phyloP scores from a whole-genome alignment of 2,113 vertebrate species.

The Aphyosemion australe region DNA sequence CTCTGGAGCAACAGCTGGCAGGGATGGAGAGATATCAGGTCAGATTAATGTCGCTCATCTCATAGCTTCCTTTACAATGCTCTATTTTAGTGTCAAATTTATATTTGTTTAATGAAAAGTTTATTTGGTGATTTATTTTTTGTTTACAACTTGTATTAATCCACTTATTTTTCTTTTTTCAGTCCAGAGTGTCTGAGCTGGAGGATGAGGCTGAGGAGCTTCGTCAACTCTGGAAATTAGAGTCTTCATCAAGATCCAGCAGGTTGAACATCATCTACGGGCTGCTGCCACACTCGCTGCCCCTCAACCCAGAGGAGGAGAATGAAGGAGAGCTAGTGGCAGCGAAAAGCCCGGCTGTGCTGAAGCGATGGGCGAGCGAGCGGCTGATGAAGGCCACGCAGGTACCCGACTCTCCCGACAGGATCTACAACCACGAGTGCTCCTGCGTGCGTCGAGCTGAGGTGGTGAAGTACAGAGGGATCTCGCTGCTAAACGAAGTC shows the following conservation, averaged over 20 bases:
- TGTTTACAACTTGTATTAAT: background rate
- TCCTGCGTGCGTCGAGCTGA: conserved; percentile 83
- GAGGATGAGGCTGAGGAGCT: conserved; percentile 89
- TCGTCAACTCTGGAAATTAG: conserved; percentile 79
- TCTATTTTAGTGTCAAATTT: too few species aligned
- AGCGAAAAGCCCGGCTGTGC: conserved; percentile 24
- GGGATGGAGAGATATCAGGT: conserved; percentile 75
- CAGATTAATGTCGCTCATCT: background rate
- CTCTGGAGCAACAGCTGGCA: conserved; percentile 83
- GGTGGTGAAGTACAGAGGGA: conserved; percentile 85
- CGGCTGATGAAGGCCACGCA: conserved; percentile 59
- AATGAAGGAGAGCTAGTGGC: conserved; percentile 37
- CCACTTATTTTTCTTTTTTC: conserved; percentile 2
- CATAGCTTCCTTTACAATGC: too few species aligned
- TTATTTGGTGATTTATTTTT: background rate
- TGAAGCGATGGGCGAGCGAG: conserved; percentile 82
- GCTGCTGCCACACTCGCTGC: conserved; percentile 77
- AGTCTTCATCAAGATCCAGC: conserved; percentile 54
- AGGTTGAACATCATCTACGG: conserved; percentile 61
- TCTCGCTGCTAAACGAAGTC: conserved; percentile 94
- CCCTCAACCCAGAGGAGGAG: conserved; percentile 78
- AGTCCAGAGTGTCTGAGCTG: conserved; percentile 81
- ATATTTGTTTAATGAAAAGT: too few species aligned
- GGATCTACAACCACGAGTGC: conserved; percentile 80
- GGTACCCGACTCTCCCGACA: conserved; percentile 42